Conservation (phyloP, 2,113 vertebrate species). For the Echinops telfairi region DNA sequence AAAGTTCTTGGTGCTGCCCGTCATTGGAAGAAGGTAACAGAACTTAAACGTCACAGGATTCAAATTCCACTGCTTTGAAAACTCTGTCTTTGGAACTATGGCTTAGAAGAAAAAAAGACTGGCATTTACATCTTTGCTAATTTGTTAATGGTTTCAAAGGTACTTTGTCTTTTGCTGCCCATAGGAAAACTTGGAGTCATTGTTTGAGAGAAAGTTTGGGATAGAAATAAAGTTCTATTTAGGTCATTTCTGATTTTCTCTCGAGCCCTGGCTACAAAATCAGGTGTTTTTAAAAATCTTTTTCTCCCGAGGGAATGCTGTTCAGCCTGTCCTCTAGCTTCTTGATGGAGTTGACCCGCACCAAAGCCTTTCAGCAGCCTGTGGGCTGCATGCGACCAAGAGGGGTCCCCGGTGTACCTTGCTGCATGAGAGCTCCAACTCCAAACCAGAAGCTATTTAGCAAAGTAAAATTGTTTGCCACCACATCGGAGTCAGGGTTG, state of each 20-base stretch:
- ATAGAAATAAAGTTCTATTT: background rate
- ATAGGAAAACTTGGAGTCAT: background rate
- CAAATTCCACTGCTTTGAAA: background rate
- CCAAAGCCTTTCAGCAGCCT: constrained; percentile 88
- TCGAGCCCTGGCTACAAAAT: background rate
- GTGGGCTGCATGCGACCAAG: constrained; percentile 87
- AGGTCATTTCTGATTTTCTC: background rate
- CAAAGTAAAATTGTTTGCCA: constrained; percentile 99
- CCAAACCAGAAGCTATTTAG: constrained; percentile 99
- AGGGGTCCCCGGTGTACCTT: constrained; percentile 92
- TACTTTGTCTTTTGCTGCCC: background rate
- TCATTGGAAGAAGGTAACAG: background rate
- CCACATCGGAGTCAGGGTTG: constrained; percentile 98
- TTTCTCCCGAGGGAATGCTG: constrained; percentile 74
- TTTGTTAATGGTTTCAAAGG: background rate
- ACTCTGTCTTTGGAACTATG: background rate
- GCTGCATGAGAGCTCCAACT: constrained; percentile 99
- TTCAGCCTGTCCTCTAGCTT: constrained; percentile 79
- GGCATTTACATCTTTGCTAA: background rate
- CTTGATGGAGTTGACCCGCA: constrained; percentile 90
- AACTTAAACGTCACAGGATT: constrained; percentile 4
- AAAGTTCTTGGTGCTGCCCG: background rate
- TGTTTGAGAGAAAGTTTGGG: background rate
- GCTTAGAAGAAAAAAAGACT: background rate
- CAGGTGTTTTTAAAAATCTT: background rate